These are phyloP conservation scores for Trogon surrucura DNA, from an alignment of 2,113 vertebrate species.

Conservation along the genomic window DNA sequence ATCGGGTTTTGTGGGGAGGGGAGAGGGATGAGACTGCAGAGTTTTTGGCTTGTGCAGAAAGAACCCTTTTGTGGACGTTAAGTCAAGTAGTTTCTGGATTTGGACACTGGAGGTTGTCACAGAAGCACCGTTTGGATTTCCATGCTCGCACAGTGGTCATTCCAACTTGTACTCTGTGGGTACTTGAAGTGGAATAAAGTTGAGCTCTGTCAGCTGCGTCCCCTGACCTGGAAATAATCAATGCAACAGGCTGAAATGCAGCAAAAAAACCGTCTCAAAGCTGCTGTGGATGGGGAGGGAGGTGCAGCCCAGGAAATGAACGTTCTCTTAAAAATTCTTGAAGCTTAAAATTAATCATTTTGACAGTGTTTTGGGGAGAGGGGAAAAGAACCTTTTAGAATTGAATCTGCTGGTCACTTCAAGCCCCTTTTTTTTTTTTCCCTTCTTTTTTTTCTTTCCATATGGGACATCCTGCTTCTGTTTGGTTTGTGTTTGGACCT, in stretches of 20 bases:
- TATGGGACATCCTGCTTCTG: constrained; percentile 23
- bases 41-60: background rate
- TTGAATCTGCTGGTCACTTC: background rate
- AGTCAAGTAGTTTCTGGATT: background rate
- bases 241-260: constrained; percentile 42
- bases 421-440: background rate
- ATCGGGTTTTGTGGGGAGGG: background rate
- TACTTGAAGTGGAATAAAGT: constrained; percentile 40
- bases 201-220: constrained; percentile 36
- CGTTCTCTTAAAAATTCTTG: background rate
- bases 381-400: background rate
- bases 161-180: background rate
- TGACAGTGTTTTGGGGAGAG: background rate
- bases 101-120: background rate
- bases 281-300: background rate
- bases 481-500: constrained; percentile 48
- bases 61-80: background rate
- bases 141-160: background rate
- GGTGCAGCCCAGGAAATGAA: background rate
- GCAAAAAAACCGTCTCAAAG: background rate
- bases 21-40: background rate
- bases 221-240: constrained; percentile 59
- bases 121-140: background rate
- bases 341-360: background rate
- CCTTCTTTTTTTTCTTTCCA: background rate